These are phyloP conservation scores for Apaloderma vittatum DNA, from an alignment of 2,113 vertebrate species.

Conservation along the genomic window DNA sequence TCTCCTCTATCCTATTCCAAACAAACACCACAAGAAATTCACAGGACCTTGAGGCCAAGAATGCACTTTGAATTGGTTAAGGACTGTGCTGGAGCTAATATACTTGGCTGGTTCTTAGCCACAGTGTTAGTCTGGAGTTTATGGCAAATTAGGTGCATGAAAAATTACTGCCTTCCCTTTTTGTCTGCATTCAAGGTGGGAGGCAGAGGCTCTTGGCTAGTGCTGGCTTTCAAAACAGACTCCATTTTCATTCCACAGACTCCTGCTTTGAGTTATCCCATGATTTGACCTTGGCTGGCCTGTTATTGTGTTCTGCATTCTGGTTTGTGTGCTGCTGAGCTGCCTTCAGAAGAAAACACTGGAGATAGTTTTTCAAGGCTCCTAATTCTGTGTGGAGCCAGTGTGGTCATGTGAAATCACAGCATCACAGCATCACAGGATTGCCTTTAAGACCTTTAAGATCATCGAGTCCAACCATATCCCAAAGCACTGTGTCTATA, in stretches of 20 bases:
- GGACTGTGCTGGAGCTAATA: neutral
- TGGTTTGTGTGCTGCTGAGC: neutral
- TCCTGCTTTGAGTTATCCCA: neutral
- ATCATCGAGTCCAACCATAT: no score
- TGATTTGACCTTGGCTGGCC: neutral
- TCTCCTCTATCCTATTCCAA: neutral
- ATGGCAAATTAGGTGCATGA: neutral
- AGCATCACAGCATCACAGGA: no score
- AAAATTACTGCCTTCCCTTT: neutral
- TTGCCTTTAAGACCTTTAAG: no score
- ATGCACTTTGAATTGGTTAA: rapidly evolving
- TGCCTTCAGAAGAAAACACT: rapidly evolving
- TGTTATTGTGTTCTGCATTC: neutral
- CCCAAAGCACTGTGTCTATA: no score
- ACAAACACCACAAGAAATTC: neutral
- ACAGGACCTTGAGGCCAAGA: neutral
- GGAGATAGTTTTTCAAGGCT: neutral
- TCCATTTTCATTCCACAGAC: neutral
- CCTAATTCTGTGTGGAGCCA: neutral
- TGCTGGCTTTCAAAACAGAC: neutral
- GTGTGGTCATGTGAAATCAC: no score
- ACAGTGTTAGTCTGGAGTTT: neutral
- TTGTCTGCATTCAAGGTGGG: neutral
- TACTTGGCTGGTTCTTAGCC: neutral
- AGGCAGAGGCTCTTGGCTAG: neutral